Base-by-base conservation (phyloP, 2,113 vertebrate genomes). In the Hippocampus comes region DNA sequence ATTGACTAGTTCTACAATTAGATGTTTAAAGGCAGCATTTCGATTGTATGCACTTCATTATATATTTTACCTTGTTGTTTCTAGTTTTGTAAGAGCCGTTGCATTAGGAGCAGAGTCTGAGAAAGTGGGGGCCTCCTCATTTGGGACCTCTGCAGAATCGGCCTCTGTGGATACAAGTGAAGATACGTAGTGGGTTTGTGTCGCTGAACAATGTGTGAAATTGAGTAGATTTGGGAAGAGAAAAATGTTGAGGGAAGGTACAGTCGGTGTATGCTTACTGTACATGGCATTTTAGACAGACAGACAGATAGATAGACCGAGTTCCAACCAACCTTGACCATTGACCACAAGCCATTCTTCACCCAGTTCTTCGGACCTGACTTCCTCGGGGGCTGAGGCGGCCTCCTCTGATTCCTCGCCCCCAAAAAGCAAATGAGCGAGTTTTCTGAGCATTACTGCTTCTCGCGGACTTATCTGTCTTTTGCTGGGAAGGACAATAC, bases 341-440 rank as follows among this genome's bases (percentile, higher is more conserved):
- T 89, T 93, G 78, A 99, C 94, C 65, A 98, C 94, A 30, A 96
- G 93, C 96, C 97, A 99, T 1, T 91, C 96, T 74, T 97, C 95
- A 57, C 96, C 96, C 67, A 87, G 93, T 56, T 95, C 91, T 64
- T 91, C 90, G 82, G 93, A 86, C 75, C 82, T 91, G 10, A 91
- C 66, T 63, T 92, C 91, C 75, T 92, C 87, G 0, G 87, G 59
- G 0, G 75, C 46, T 46, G 43, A 14, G 43, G 43, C 43, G 43
- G 10, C 43, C 43, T 46, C 14, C 43, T 46, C 12, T 14, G 43
- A 46, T 42, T 89, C 81, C 43, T 88, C 89, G 17, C 88, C 88
- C 0, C 94, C 94, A 86, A 98, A 98, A 84, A 98, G 91, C 82
- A 99, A 91, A 80, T 91, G 94, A 74, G 91, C 91, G 71, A 99